A percentile compares a stretch with the other conserved stretches of the same genome.
These are phyloP conservation scores for Ailuropoda melanoleuca DNA, from an alignment of 2,113 vertebrate species.

Conservation along the genomic window DNA sequence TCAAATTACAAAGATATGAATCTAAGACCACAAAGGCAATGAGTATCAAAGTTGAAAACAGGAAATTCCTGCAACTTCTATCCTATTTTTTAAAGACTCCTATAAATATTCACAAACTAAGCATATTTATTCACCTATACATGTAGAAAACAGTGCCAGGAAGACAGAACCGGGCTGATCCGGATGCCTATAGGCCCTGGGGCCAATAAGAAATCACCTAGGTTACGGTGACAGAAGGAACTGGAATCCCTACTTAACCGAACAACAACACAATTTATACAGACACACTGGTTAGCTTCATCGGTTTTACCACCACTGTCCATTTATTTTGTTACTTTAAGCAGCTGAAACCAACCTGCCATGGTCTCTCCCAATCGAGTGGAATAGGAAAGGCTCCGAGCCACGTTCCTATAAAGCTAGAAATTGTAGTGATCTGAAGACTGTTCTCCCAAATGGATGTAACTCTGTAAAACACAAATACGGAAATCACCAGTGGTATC, in stretches of 20 bases:
- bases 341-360: slow-evolving; percentile 91
- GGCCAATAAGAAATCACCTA: background rate
- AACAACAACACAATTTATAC: background rate
- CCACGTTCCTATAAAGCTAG: slow-evolving; percentile 93
- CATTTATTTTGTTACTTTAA: slow-evolving; percentile 3
- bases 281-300: background rate
- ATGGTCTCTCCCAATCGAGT: slow-evolving; percentile 97
- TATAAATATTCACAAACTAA: background rate
- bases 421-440: slow-evolving; percentile 93
- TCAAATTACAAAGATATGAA: slow-evolving; percentile 23
- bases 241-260: background rate
- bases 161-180: background rate
- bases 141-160: background rate
- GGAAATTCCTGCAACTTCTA: slow-evolving; percentile 16
- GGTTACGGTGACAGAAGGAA: background rate
- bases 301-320: background rate
- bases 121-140: background rate
- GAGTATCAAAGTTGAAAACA: background rate
- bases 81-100: background rate
- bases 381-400: slow-evolving; percentile 96
- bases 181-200: background rate
- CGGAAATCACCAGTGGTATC: background rate
- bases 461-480: slow-evolving; percentile 86
- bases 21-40: background rate
- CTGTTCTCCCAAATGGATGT: slow-evolving; percentile 95